phyloP scores from a whole-genome alignment of 2,888 invertebrate species.

The Drosophila peninsularis region DNA sequence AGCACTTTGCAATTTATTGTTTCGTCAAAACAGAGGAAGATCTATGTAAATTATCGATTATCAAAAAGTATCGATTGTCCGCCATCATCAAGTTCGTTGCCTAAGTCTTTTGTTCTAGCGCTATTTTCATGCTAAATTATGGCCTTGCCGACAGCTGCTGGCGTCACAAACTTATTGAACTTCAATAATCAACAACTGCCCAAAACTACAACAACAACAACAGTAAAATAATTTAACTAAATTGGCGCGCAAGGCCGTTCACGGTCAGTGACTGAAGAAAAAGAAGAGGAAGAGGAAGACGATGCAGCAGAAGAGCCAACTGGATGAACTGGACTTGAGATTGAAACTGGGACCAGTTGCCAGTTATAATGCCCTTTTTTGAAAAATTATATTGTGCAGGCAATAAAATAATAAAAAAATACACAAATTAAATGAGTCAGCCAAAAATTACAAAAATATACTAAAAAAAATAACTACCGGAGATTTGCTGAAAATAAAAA shows the following conservation, averaged over 20 bases:
- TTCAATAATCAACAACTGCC: constrained; percentile 35
- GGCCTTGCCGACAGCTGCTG: constrained; percentile 46
- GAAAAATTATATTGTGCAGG: constrained; percentile 8
- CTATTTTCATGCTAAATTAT: constrained; percentile 55
- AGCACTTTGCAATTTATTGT: constrained; percentile 7
- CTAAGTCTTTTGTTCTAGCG: constrained; percentile 77
- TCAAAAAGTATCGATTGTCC: constrained; percentile 6
- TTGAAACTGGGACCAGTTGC: constrained; percentile 27
- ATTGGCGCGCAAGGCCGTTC: constrained; percentile 62
- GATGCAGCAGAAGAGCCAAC: constrained; percentile 14
- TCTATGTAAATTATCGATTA: constrained; percentile 17
- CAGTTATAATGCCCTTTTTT: constrained; percentile 49
- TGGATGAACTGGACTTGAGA: constrained; percentile 44
- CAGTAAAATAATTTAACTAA: constrained; percentile 60
- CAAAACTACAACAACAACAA: constrained; percentile 28
- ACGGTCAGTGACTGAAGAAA: constrained; percentile 67
- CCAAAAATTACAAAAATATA: constrained; percentile 19
- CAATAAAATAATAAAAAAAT: constrained; percentile 34
- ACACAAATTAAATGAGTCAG: constrained; percentile 40
- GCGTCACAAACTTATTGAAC: constrained; percentile 55
- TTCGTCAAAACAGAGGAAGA: not conserved
- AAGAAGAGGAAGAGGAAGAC: constrained; percentile 3
- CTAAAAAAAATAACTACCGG: constrained; percentile 35
- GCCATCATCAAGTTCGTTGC: constrained; percentile 56
- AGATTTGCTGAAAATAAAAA: constrained; percentile 38